These are phyloP conservation scores for Palythoa grandis DNA, from an alignment of 92 coral and sea anemone genomes.

Conservation along the genomic window DNA sequence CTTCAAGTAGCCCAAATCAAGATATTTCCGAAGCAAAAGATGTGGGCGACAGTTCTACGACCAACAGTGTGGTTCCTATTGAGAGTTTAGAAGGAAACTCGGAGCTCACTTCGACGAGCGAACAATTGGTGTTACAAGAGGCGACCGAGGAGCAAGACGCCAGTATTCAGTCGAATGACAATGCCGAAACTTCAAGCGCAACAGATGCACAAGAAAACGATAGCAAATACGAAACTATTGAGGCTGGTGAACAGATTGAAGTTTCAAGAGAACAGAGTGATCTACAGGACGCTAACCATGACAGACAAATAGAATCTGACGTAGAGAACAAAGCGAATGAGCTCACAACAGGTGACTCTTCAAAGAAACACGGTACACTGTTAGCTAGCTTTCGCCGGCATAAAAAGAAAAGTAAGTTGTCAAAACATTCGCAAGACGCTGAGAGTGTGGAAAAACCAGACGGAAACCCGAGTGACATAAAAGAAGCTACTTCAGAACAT, in stretches of 20 bases:
- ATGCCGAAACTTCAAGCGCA: neutral
- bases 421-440: conserved; percentile 10
- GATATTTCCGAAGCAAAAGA: neutral
- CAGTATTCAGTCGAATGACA: neutral
- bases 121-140: neutral
- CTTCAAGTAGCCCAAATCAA: neutral
- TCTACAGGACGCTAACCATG: neutral
- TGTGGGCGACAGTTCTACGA: neutral
- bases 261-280: conserved; percentile 17
- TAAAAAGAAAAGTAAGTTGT: conserved; percentile 12
- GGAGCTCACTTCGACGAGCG: neutral
- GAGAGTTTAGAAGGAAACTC: neutral
- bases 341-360: conserved; percentile 39
- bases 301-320: conserved; percentile 36
- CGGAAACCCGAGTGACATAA: conserved; percentile 2
- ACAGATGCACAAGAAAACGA: neutral
- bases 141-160: conserved; percentile 1
- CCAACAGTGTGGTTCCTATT: neutral
- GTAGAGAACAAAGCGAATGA: conserved; percentile 41
- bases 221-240: neutral
- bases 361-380: conserved; percentile 34
- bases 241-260: conserved; percentile 2
- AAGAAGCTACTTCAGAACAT: neutral
- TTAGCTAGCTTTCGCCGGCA: conserved; percentile 36
- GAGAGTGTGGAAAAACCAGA: neutral